phyloP scores from a whole-genome alignment of 2,797 vertebrate genomes.

The Periophthalmus magnuspinnatus region DNA sequence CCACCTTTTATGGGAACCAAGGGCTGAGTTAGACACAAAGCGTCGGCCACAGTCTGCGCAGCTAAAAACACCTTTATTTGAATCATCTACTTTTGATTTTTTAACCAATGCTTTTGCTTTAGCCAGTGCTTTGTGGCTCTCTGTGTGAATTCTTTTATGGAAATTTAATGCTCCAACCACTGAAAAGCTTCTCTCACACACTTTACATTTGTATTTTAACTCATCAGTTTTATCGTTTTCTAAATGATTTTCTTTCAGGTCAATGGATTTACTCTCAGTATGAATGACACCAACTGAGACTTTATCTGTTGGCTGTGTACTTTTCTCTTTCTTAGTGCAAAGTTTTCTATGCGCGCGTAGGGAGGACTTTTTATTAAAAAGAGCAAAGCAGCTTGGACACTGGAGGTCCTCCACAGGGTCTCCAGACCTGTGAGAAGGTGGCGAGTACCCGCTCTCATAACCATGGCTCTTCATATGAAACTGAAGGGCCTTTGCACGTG shows the following conservation, averaged over 20 bases:
- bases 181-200: slow-evolving; percentile 73
- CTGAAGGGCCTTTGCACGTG: slow-evolving; percentile 81
- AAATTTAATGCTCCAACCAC: slow-evolving; percentile 76
- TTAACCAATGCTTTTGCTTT: slow-evolving; percentile 43
- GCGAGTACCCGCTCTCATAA: slow-evolving; percentile 68
- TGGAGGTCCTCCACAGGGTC: slow-evolving; percentile 52
- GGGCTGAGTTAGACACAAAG: slow-evolving; percentile 76
- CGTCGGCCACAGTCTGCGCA: slow-evolving; percentile 77
- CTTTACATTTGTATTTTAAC: slow-evolving; percentile 75
- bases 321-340: slow-evolving; percentile 57
- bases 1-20: slow-evolving; percentile 78
- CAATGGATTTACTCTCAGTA: slow-evolving; percentile 10
- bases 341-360: slow-evolving; percentile 71
- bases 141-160: slow-evolving; percentile 73
- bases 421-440: slow-evolving; percentile 45
- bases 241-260: slow-evolving; percentile 20
- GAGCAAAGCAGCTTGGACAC: slow-evolving; percentile 65
- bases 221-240: slow-evolving; percentile 11
- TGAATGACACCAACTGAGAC: neutral
- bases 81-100: slow-evolving; percentile 46
- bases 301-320: slow-evolving; percentile 15
- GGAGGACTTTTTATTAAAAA: slow-evolving; percentile 69
- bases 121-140: slow-evolving; percentile 33
- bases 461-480: slow-evolving; percentile 84
- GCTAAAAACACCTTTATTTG: slow-evolving; percentile 56